Percentiles rank a stretch among this genome's conserved stretches.
These are phyloP conservation scores for Entosphenus tridentatus DNA, from an alignment of 2,113 vertebrate species.

Conservation along the genomic window DNA sequence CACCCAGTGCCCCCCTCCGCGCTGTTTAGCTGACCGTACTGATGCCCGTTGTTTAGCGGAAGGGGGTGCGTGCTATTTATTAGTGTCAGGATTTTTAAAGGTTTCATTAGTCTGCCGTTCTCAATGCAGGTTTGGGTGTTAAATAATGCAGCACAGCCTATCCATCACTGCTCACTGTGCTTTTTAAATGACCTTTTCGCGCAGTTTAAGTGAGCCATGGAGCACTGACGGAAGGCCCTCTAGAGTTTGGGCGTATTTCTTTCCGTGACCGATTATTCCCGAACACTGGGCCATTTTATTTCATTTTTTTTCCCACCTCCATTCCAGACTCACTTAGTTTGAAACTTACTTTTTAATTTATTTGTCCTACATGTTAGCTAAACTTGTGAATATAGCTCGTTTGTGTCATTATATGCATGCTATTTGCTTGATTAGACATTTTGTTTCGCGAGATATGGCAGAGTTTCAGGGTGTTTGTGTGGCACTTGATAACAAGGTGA, in stretches of 20 bases:
- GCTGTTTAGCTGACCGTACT: background rate
- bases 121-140: conserved; percentile 5
- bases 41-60: conserved; percentile 2
- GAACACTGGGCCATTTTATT: no score
- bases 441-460: no score
- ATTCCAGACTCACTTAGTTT: no score
- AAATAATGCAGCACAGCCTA: conserved; percentile 3
- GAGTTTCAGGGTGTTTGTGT: no score
- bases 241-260: background rate
- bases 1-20: background rate
- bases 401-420: no score
- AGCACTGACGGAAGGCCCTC: conserved; percentile 1
- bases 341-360: no score
- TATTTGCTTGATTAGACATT: no score
- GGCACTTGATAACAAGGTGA: no score
- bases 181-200: conserved; percentile 6
- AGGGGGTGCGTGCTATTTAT: conserved; percentile 4
- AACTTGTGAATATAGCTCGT: no score
- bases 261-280: background rate
- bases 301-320: no score
- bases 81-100: conserved; percentile 6
- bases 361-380: no score
- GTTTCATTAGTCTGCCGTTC: conserved; percentile 5
- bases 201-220: conserved; percentile 5
- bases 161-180: conserved; percentile 5